phyloP scores from a whole-genome alignment of 2,113 vertebrate genomes.

The Melanerpes aurifrons region DNA sequence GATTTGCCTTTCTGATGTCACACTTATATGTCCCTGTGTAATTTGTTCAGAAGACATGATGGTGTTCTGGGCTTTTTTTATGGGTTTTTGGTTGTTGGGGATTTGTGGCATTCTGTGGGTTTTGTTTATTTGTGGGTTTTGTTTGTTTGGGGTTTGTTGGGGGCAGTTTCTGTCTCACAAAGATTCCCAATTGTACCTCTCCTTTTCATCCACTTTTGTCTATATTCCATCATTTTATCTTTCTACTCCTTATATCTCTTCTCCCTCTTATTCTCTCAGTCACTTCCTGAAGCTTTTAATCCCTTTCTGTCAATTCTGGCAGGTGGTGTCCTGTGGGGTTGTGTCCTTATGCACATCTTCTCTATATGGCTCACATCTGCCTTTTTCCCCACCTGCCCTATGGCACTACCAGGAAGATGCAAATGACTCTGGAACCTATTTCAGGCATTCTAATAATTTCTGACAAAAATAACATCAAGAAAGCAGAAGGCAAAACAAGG shows the following conservation, averaged over 20 bases:
- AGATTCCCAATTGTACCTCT: not conserved
- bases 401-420: not conserved
- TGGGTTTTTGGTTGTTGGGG: too few species aligned
- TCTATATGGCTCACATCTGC: not conserved
- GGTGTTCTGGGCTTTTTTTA: not conserved
- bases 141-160: not conserved
- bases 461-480: not conserved
- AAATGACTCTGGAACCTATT: not conserved
- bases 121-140: not conserved
- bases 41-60: not conserved
- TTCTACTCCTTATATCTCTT: not conserved
- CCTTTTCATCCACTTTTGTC: not conserved
- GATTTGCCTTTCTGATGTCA: not conserved
- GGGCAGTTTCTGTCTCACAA: not conserved
- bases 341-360: not conserved
- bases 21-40: not conserved
- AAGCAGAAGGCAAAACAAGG: not conserved
- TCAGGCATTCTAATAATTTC: not conserved
- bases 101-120: not conserved
- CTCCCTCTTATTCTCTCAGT: not conserved
- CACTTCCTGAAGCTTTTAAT: not conserved
- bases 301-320: not conserved
- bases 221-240: not conserved
- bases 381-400: not conserved
- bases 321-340: not conserved